phyloP scores from a whole-genome alignment of 1,140 invertebrate species.

The Psix sp. region DNA sequence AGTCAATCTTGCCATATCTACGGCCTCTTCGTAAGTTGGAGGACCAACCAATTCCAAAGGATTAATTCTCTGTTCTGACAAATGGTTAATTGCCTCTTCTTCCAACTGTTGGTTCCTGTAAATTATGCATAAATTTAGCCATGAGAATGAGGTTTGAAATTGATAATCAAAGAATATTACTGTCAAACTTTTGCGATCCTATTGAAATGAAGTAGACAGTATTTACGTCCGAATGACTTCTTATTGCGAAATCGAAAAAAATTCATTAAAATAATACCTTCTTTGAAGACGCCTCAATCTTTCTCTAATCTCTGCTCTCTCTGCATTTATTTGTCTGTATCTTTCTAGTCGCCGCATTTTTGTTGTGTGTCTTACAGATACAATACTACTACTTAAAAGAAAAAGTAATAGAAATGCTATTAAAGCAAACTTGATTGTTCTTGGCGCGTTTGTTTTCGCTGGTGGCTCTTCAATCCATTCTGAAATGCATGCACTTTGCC shows the following conservation, averaged over 20 bases:
- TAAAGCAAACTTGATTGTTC: conserved; percentile 71
- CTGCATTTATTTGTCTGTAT: conserved; percentile 73
- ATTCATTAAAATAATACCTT: conserved; percentile 66
- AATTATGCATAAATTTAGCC: conserved; percentile 57
- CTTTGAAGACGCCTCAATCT: conserved; percentile 80
- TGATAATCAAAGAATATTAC: conserved; percentile 3
- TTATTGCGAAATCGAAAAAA: too few species aligned
- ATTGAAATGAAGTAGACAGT: too few species aligned
- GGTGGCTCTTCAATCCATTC: conserved; percentile 74
- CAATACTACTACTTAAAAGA: conserved; percentile 76
- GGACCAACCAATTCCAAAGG: conserved; percentile 80
- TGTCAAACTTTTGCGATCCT: too few species aligned
- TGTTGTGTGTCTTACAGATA: conserved; percentile 76
- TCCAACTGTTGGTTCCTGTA: conserved; percentile 78
- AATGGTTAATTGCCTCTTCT: conserved; percentile 73
- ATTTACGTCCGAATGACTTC: too few species aligned
- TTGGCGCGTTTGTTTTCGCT: conserved; percentile 49
- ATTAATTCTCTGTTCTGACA: conserved; percentile 78
- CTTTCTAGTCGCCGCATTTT: conserved; percentile 76
- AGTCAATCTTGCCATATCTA: conserved; percentile 81
- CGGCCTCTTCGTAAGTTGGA: conserved; percentile 85
- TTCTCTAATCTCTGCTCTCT: conserved; percentile 78
- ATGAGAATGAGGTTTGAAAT: conserved; percentile 5
- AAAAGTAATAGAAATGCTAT: conserved; percentile 70
- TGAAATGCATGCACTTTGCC: conserved; percentile 81